Evolutionary conservation across 1,140 invertebrate genomes (phyloP), one percentile per base, ranked within the genome.

Genomic region (Trichoplusia ni): DNA sequence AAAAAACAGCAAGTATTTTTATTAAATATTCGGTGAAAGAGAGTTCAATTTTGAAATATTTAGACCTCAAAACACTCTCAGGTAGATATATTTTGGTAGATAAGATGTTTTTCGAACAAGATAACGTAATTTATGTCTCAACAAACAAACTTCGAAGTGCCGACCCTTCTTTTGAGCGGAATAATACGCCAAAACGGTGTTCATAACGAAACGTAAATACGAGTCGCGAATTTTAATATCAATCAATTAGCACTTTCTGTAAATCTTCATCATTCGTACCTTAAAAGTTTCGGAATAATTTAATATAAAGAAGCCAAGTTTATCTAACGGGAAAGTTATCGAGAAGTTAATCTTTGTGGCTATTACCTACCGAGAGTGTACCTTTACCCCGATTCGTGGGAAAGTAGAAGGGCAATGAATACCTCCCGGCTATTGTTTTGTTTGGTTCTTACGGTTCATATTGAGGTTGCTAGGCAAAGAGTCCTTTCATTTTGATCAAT

Each of bases 241-340:
- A 81, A 83, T 83, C 73, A 82, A 84, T 83, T 86, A 80, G 69
- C 70, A 73, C 69, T 76, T 46, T n/a, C 40, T 56, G 16, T 58
- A 81, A 73, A 76, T 73, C 74, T 76, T 66, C 44, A 71, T 68
- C 44, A 27, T 40, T 40, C 46, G 60, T 75, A 64, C 63, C 46
- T 47, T 49, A 67, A 58, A 84, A 82, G 67, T 84, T 84, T 80
- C 44, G 23, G 77, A 82, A 86, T 84, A 84, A 84, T 84, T 82
- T 84, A 81, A 86, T 82, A 82, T 74, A 75, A 81, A 80, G 78
- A 82, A 75, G 71, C 67, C 61, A 78, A 83, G 75, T 83, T 81
- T 82, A 82, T 82, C 73, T 82, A 77, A 69, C 66, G 69, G 75
- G 71, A 79, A 69, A 75, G 72, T 75, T 71, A 65, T 66, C 59